Percentiles rank a stretch among this genome's conserved stretches.
Evolutionary conservation across 2,888 invertebrate species (phyloP).

Genomic region (Platycheirus albimanus): DNA sequence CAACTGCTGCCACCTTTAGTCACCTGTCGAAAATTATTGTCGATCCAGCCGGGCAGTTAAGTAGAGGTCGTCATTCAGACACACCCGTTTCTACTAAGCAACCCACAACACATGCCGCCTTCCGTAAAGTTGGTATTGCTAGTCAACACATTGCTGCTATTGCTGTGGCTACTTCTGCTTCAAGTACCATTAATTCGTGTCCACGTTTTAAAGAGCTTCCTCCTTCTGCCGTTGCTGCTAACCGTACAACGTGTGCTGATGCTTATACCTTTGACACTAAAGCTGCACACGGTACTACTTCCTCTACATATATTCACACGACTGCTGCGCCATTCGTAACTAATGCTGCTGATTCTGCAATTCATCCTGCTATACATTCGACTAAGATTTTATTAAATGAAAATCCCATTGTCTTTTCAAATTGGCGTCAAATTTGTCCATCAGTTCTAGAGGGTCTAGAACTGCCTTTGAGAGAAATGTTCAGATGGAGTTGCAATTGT

Average conservation of each 20-base stretch:
- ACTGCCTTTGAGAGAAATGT: no score
- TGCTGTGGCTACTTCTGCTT: not conserved
- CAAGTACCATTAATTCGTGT: no score
- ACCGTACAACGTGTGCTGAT: not conserved
- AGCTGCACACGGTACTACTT: not conserved
- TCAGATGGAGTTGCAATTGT: conserved; percentile 4
- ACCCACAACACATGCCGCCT: no score
- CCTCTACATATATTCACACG: not conserved
- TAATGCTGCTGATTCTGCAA: no score
- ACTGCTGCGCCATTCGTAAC: no score
- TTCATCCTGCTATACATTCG: no score
- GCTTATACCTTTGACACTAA: not conserved
- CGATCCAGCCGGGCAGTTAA: not conserved
- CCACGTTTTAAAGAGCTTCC: no score
- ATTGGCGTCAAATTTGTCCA: not conserved
- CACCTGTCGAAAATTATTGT: not conserved
- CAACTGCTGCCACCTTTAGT: no score
- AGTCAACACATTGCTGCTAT: not conserved
- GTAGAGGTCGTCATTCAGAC: no score
- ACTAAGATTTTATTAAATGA: conserved; percentile 14
- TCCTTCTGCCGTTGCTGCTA: no score
- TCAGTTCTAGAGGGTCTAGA: no score
- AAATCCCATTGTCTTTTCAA: not conserved
- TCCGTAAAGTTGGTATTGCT: not conserved
- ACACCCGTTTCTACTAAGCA: not conserved